These are phyloP conservation scores for Penaeus indicus DNA, from an alignment of 1,140 invertebrate species.

Conservation along the genomic window DNA sequence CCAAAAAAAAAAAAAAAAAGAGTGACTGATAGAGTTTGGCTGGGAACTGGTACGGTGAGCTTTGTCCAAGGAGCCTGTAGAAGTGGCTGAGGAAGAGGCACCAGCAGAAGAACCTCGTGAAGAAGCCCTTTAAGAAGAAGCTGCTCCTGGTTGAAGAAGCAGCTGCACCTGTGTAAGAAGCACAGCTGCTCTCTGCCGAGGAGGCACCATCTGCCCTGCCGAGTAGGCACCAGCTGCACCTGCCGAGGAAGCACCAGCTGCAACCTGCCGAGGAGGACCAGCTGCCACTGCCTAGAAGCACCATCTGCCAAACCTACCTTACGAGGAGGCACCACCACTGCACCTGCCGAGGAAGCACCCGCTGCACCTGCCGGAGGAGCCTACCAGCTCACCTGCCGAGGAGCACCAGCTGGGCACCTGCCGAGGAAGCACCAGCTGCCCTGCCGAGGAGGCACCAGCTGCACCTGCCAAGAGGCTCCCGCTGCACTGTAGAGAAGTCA, in stretches of 20 bases:
- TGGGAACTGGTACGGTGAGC: not conserved
- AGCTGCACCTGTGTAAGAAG: conserved; percentile 18
- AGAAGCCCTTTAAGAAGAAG: not conserved
- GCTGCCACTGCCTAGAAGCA: not conserved
- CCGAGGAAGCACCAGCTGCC: not conserved
- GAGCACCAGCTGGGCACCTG: conserved; percentile 3
- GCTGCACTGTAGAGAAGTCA: not conserved
- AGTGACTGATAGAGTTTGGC: conserved; percentile 34
- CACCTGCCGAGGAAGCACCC: not conserved
- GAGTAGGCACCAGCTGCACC: not conserved
- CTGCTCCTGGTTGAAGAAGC: conserved; percentile 31
- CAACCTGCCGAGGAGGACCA: not conserved
- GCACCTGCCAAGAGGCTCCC: not conserved
- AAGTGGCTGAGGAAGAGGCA: too few species aligned
- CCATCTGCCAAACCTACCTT: not conserved
- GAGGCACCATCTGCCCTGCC: not conserved
- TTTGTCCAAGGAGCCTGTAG: not conserved
- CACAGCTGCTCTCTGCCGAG: conserved; percentile 1
- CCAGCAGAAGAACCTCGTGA: too few species aligned
- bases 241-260: conserved; percentile 15
- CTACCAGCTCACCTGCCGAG: not conserved
- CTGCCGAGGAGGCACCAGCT: not conserved
- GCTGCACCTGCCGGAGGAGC: not conserved
- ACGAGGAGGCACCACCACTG: not conserved
- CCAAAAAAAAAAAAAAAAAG: too few species aligned